Evolutionary conservation across 2,888 invertebrate species (phyloP), one percentile per base, ranked within the genome.

Genomic region (Acanthococcus lagerstroemiae): DNA sequence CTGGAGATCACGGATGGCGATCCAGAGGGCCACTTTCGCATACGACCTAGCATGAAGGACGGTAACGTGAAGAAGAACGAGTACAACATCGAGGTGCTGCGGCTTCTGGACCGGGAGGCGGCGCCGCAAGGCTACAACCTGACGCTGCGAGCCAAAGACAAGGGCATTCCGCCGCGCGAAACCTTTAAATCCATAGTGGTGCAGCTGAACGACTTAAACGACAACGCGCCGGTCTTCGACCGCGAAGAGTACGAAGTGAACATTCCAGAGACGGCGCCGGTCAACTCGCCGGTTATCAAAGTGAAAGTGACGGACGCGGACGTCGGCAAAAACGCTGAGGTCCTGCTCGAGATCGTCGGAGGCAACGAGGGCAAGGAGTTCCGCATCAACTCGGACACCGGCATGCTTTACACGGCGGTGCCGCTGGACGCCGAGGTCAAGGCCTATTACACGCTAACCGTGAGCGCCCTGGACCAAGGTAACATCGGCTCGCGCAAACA

Each of bases 281-380:
- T 88, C 7, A 88, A 90, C 74, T 91, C 93, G 58, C 92, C 93
- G 0, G 83, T 96, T 48, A 86, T 94, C 70, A 81, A 90, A 70
- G 81, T 95, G 65, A 90, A 89, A 76, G 91, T 94, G 0, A 85
- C 84, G 19, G 94, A 95, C 76, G 84, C 84, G 0, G 92, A 93
- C 75, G 83, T 85, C 70, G 90, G 90, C 0, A 84, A 82, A 74
- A 91, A 91, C 75, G 90, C 91, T 5, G 83, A 87, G 73, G 88
- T 95, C 0, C 84, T 84, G 72, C 83, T 95, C 69, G 87, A 89
- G 77, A 91, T 96, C 63, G 90, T 90, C 2, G 92, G 90, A 2
- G 95, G 95, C 4, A 94, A 95, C 76, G 89, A 91, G 74, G 89
- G 89, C 5, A 88, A 87, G 0, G 89, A 91, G 74, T 95, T 95